phyloP scores from a whole-genome alignment of 2,888 invertebrate genomes.

The Cremastinae sp. region DNA sequence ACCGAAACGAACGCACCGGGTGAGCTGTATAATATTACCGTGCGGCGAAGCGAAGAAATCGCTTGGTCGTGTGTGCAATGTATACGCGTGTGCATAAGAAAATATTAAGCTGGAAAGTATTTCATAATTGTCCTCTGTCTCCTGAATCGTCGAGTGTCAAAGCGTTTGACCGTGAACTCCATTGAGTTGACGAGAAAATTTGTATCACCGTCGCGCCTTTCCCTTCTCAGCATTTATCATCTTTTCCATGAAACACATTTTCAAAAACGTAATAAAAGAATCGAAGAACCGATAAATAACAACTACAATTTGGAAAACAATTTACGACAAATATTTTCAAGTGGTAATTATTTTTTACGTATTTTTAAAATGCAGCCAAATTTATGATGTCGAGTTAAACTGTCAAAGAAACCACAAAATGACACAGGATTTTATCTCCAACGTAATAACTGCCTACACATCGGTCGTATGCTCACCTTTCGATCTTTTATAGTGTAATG shows the following conservation, averaged over 20 bases:
- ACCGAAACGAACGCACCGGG: slow-evolving; percentile 41
- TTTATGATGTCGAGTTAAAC: too few species aligned
- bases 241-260: background rate
- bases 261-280: too few species aligned
- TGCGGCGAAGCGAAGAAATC: slow-evolving; percentile 51
- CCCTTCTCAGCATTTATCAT: background rate
- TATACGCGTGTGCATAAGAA: background rate
- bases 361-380: too few species aligned
- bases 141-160: slow-evolving; percentile 50
- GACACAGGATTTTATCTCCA: too few species aligned
- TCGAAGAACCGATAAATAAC: too few species aligned
- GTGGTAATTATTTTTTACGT: too few species aligned
- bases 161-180: slow-evolving; percentile 66
- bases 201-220: slow-evolving; percentile 27
- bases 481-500: too few species aligned
- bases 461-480: too few species aligned
- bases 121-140: slow-evolving; percentile 47
- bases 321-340: too few species aligned
- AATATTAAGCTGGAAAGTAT: slow-evolving; percentile 31
- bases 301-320: too few species aligned
- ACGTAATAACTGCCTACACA: too few species aligned
- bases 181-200: slow-evolving; percentile 65
- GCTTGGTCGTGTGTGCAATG: slow-evolving; percentile 14
- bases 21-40: slow-evolving; percentile 55
- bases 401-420: too few species aligned